phyloP scores from a whole-genome alignment of 2,888 invertebrate species.

The Catocala fraxini region DNA sequence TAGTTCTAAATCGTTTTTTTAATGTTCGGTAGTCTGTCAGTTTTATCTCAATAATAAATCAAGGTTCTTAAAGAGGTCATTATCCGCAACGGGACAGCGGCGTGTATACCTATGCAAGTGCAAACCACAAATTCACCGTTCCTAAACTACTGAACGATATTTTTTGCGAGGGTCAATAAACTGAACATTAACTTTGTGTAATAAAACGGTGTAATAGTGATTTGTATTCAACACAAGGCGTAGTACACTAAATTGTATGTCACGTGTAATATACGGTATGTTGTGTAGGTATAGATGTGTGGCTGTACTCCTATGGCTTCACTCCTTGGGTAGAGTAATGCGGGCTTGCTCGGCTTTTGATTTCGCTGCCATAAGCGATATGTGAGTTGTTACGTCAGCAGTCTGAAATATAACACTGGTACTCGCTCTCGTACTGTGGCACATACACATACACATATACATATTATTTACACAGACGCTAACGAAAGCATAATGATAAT shows the following conservation, averaged over 20 bases:
- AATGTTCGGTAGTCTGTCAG: no score
- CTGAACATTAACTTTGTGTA: slow-evolving; percentile 14
- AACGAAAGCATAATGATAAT: no score
- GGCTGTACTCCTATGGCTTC: slow-evolving; percentile 39
- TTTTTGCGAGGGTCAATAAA: slow-evolving; percentile 43
- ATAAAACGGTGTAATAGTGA: slow-evolving; percentile 13
- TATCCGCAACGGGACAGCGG: slow-evolving; percentile 21
- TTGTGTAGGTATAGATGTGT: slow-evolving; percentile 16
- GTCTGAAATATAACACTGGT: slow-evolving; percentile 22
- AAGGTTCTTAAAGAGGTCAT: slow-evolving; percentile 5
- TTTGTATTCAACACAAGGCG: slow-evolving; percentile 30
- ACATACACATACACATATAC: no score
- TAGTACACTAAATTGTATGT: slow-evolving; percentile 4
- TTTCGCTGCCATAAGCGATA: slow-evolving; percentile 18
- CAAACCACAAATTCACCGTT: slow-evolving; percentile 21
- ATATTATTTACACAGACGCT: background rate
- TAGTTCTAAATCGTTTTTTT: no score
- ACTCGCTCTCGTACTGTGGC: background rate
- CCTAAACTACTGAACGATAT: slow-evolving; percentile 25
- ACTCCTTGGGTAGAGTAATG: slow-evolving; percentile 19
- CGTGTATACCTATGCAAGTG: slow-evolving; percentile 22
- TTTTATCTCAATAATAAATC: background rate
- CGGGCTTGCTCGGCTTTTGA: slow-evolving; percentile 29
- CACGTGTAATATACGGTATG: background rate
- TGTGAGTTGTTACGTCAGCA: background rate